Evolutionary conservation across 2,888 invertebrate species (phyloP).

Genomic region (Thera britannica): DNA sequence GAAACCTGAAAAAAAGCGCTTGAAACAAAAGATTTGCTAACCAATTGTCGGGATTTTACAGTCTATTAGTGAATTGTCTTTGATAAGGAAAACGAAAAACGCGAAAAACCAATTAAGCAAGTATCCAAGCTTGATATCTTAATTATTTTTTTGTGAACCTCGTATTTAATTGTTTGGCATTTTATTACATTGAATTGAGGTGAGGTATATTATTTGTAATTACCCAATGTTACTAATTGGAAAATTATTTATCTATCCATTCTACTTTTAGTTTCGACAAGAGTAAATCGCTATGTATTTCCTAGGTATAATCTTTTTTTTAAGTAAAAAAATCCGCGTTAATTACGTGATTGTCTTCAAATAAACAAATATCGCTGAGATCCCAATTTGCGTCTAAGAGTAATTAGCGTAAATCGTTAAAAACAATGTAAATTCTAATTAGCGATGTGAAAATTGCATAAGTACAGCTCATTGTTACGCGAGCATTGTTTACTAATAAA

Average conservation of each 20-base stretch:
- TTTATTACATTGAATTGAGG: neutral
- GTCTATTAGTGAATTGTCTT: conserved; percentile 38
- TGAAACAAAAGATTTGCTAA: conserved; percentile 45
- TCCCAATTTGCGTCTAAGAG: neutral
- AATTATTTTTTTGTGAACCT: conserved; percentile 28
- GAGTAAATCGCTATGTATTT: no score
- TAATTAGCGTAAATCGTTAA: conserved; percentile 36
- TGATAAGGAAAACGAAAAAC: conserved; percentile 42
- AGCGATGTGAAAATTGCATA: conserved; percentile 53
- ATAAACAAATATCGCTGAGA: neutral
- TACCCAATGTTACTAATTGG: neutral
- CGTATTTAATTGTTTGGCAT: neutral
- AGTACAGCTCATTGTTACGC: conserved; percentile 50
- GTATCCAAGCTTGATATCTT: conserved; percentile 15
- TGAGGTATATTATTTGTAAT: neutral
- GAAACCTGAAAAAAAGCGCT: conserved; percentile 37
- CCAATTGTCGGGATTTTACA: conserved; percentile 45
- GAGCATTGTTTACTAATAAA: conserved; percentile 58
- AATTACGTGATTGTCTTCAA: conserved; percentile 14
- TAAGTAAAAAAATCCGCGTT: neutral
- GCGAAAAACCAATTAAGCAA: conserved; percentile 37
- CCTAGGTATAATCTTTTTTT: no score
- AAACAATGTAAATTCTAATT: conserved; percentile 48
- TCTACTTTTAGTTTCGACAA: no score
- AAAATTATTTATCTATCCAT: no score